Evolutionary conservation across 2,888 invertebrate species (phyloP), one percentile per base, ranked within the genome.

Genomic region (Sinelater perroti): DNA sequence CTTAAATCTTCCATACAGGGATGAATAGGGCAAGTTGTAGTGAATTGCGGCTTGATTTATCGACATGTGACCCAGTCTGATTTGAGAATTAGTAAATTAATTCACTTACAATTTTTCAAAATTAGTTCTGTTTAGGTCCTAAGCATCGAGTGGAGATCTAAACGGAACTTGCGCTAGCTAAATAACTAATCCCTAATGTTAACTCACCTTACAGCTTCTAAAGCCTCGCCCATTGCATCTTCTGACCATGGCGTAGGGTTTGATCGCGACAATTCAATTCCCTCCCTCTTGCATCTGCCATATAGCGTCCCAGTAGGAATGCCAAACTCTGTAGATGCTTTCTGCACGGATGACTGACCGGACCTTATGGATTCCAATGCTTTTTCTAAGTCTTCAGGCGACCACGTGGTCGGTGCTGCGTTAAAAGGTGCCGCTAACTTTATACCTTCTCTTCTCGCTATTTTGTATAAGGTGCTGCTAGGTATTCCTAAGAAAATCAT

Each of bases 211-310:
- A 94, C 93, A 63, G 93, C 91, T 76, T 93, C 93, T 35, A 94
- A 81, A 14, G 94, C 94, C 77, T 93, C 93, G 14, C 89, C 90
- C 93, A 94, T 93, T 18, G 93, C 93, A 73, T 91, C 92, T 75
- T 93, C 93, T n/a, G 93, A 91, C 94, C 94, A 94, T 6, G 93
- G 93, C 35, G 93, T 92, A n/a, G 93, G 92, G 80, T 91, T 92
- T 52, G 91, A 91, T 66, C 93, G 86, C 3, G 92, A 92, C 65
- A 94, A 79, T 77, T 93, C 94, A 67, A 94, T 94, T 40, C 94
- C 93, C 76, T 94, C 94, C 42, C 93, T 82, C 73, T 94, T 93
- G 77, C 94, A 94, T 67, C 93, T 83, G 1, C 94, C 94, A 71
- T 94, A 94, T 11, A 94, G 79, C 7, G 94, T 94, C 11, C 94